These are phyloP conservation scores for Drosophila micromelanica DNA, from an alignment of 1,140 invertebrate genomes.

Conservation along the genomic window DNA sequence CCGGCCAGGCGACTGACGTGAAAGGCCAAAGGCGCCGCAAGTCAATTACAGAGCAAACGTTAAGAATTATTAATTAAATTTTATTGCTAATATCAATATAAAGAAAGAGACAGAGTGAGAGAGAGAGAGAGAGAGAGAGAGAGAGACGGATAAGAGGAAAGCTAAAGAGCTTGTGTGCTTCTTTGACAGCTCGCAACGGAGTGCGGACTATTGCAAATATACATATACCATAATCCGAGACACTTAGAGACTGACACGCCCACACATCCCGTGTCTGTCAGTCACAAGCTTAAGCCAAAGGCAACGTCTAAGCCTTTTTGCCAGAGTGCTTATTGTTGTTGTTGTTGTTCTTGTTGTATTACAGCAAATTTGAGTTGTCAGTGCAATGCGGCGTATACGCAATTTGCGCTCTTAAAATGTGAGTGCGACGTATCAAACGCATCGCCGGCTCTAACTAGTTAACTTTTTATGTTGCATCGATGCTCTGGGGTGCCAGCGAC, in stretches of 20 bases:
- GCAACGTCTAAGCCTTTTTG: conserved; percentile 51
- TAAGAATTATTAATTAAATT: conserved; percentile 75
- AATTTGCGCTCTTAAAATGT: conserved; percentile 38
- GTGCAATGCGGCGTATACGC: conserved; percentile 62
- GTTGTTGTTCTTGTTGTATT: conserved; percentile 45
- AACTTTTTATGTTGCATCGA: conserved; percentile 67
- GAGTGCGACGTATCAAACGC: conserved; percentile 41
- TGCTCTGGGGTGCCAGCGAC: conserved; percentile 32
- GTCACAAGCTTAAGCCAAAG: conserved; percentile 51
- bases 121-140: conserved; percentile 7
- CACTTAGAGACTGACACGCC: conserved; percentile 52
- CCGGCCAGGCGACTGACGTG: conserved; percentile 24
- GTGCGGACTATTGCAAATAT: conserved; percentile 58
- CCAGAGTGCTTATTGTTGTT: conserved; percentile 37
- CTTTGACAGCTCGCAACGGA: too few species aligned
- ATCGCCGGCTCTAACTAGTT: conserved; percentile 59
- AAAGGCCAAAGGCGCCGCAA: conserved; percentile 61
- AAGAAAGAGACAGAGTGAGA: conserved; percentile 5
- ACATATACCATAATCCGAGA: conserved; percentile 76
- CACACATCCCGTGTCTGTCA: conserved; percentile 37
- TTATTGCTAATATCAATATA: conserved; percentile 61
- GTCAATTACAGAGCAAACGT: conserved; percentile 68
- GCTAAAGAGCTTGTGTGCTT: conserved; percentile 6
- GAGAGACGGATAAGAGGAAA: conserved; percentile 10
- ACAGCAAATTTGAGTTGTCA: conserved; percentile 21